These are phyloP conservation scores for Pammene fasciana DNA, from an alignment of 2,888 invertebrate species.

Conservation along the genomic window DNA sequence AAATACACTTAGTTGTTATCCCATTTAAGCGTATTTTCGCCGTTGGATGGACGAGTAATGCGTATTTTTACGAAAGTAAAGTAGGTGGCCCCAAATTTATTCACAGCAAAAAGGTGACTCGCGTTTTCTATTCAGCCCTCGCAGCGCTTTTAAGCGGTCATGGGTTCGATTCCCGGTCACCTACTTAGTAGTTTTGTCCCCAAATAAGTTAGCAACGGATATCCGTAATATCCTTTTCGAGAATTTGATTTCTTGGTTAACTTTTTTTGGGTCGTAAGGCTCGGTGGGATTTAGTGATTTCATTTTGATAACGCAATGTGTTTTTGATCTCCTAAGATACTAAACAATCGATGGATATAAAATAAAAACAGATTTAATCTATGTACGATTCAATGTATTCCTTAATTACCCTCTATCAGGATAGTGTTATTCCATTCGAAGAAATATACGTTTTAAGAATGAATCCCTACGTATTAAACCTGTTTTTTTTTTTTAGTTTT, in stretches of 20 bases:
- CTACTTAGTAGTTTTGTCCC: conserved; percentile 39
- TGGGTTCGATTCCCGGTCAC: conserved; percentile 39
- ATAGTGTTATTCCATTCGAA: too few relatives aligned
- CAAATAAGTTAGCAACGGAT: conserved; percentile 37
- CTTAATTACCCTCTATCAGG: too few relatives aligned
- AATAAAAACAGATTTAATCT: too few relatives aligned
- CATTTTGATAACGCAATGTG: conserved; percentile 11
- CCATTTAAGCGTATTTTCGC: too few relatives aligned
- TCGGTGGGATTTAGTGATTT: conserved; percentile 6
- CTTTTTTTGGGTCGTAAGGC: conserved; percentile 35
- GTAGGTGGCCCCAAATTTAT: conserved; percentile 17
- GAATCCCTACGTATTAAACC: too few relatives aligned
- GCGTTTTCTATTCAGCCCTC: conserved; percentile 36
- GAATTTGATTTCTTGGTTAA: conserved; percentile 31
- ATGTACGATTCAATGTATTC: too few relatives aligned
- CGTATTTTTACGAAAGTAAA: not conserved
- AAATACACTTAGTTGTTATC: too few relatives aligned
- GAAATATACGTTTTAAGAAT: too few relatives aligned
- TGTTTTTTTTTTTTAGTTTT: too few relatives aligned
- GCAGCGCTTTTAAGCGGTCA: conserved; percentile 32
- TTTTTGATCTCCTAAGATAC: not conserved
- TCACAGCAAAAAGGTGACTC: conserved; percentile 31
- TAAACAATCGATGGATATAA: not conserved
- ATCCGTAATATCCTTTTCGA: conserved; percentile 25
- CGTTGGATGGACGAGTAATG: too few relatives aligned